Evolutionary conservation across 2,113 vertebrate species (phyloP), one percentile per base, ranked within the genome.

Genomic region (Clarias gariepinus): DNA sequence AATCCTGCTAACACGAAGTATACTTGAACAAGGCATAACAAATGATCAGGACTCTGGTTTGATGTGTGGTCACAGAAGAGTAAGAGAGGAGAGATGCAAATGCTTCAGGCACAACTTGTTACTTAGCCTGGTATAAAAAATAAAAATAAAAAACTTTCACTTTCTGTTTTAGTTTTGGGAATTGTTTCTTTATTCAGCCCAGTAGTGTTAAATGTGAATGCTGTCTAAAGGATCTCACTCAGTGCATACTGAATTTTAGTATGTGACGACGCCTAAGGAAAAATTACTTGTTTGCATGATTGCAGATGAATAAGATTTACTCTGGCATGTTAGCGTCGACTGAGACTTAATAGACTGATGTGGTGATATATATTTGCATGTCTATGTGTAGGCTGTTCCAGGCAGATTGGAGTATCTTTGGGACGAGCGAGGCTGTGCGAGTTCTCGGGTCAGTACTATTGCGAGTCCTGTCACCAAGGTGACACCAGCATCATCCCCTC

Each of bases 361-460:
- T 41, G 23, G 7, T 19, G 6, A 74, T 74, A 9, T 74, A 19
- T 52, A 16, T 61, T 0, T 60, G 8, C 7, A 33, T 73, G 11
- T 60, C 1, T 81, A 28, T 85, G 0, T 66, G 0, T 91, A 99
- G 98, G 96, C 83, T 99, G 98, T 91, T 93, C 95, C 88, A 94
- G 95, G 79, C 96, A 96, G 94, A 96, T 99, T 0, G 98, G 98
- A 21, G 96, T 97, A 30, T 97, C 96, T 21, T 94, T 94, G 11
- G 91, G 94, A 1, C 96, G 93, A 91, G 95, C 96, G 88, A 95
- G 96, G 90, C 92, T 98, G 60, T 99, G 98, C 19, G 94, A 97
- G 90, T 99, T 97, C 93, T 97, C 98, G 0, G 96, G 96, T 12
- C 96, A 94, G 85, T 97, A 97, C 92, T 98, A 97, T 90, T 99